phyloP scores from a whole-genome alignment of 2,113 vertebrate genomes.

The Arenaria interpres region DNA sequence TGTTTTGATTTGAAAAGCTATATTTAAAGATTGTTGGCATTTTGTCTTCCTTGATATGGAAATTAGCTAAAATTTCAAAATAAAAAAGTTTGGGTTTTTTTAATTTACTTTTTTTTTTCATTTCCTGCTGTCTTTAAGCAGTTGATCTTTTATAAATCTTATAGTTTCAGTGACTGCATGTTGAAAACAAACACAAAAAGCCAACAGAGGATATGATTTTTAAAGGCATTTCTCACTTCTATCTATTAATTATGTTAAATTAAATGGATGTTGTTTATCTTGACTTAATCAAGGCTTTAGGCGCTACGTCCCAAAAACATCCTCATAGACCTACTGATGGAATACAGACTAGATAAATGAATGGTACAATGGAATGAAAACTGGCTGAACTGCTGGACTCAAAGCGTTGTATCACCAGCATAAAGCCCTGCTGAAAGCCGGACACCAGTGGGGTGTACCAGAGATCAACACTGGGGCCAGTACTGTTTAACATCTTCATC shows the following conservation, averaged over 20 bases:
- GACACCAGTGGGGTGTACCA: background rate
- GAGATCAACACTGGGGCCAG: background rate
- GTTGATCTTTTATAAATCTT: background rate
- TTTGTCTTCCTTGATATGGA: background rate
- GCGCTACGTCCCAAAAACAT: background rate
- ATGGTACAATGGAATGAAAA: background rate
- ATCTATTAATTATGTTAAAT: background rate
- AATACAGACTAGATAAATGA: background rate
- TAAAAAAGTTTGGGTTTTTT: background rate
- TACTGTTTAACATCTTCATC: background rate
- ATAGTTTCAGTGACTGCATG: background rate
- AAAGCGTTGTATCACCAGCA: background rate
- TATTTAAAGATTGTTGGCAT: background rate
- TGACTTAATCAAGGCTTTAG: background rate
- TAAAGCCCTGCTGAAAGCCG: background rate
- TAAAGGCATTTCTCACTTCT: background rate
- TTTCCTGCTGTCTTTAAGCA: background rate
- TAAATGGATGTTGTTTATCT: background rate
- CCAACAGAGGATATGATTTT: background rate
- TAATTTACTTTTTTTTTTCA: background rate
- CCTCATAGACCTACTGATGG: background rate
- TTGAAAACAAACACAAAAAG: background rate
- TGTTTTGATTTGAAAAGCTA: background rate
- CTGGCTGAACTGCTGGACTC: background rate
- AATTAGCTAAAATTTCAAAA: background rate